Evolutionary conservation across 2,888 invertebrate species (phyloP), one percentile per base, ranked within the genome.

Genomic region (Platycheirus rosarum): DNA sequence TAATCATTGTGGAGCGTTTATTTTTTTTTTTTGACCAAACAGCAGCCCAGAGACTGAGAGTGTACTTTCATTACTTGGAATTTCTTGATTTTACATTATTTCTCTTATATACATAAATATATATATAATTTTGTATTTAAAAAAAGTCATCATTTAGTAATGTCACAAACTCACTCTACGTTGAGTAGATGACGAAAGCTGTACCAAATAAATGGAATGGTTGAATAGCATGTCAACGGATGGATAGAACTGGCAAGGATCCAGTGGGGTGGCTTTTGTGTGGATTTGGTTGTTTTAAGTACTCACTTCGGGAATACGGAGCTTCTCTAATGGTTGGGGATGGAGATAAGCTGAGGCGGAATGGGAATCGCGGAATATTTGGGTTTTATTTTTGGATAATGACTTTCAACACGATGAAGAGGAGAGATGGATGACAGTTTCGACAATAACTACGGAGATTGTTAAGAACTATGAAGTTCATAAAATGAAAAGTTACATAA

Each of bases 51-150:
- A 32, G 7, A 2, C 3, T 23, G 6, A 16, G 62, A 57, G 77
- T 63, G 16, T 70, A 42, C 77, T 75, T 75, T 79, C 75, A 70
- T 74, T 70, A 70, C 65, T 70, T 70, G 65, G 48, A 76, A 65
- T 66, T 76, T 80, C 80, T 80, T 80, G 76, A 76, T 76, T 80
- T 80, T 65, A 74, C 55, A 74, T 77, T 57, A 71, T 65, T 65
- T 78, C 37, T 32, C 16, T 62, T 49, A 32, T n/a, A n/a, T 2
- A 46, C n/a, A 18, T 32, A 29, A 14, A 53, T 32, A 32, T 4
- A 9, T 16, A 16, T 32, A 35, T 37, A 37, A 44, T 44, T 29
- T 42, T 60, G 29, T 29, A 11, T 60, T 44, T 35, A 51, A 44
- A 16, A 42, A 9, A 23, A 40, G 37, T 53, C 37, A 51, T 66